Base-by-base conservation (phyloP, 37 sponge, comb jelly and placozoan genomes). In the Lycopodina hypogea region DNA sequence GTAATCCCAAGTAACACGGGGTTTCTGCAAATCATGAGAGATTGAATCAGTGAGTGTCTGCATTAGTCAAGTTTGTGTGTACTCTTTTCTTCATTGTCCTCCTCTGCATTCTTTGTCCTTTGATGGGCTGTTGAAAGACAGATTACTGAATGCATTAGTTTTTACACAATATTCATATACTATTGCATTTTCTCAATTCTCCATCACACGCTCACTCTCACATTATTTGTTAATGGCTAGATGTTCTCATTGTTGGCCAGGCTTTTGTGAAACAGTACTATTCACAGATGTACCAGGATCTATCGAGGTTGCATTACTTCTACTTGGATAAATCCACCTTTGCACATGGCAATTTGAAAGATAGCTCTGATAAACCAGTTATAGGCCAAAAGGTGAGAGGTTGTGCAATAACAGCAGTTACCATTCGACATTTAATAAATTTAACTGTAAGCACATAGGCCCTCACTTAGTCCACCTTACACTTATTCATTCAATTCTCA, bases 261-360 rank as follows among this genome's bases (percentile, higher is more conserved):
- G 87, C 82, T 18, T 98, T 98, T 88, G 99, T 98, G 59, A 83
- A 87, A 80, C 96, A 94, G 85, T 98, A 98, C 85, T 98, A 98
- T 82, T 85, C 89, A 21, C 90, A 93, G 83, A 81, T 98, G 74
- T 90, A 95, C 84, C 75, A 86, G 30, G 93, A 98, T 71, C 94
- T 96, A 32, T 58, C 73, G 40, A 86, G 91, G 76, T 67, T 98
- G 59, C 96, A 95, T 53, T 86, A 96, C 42, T 98, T 98, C 83
- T 98, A 98, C 76, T 86, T 90, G 7, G 92, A 90, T n/a, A 76
- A 93, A 65, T 95, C 96, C 14, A 81, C 92, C 48, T 93, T 89
- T 77, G 83, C 90, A 3, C 96, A 93, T 60, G 99, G 94, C 3
- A 88, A 90, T 7, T 67, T 89, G 12, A 92, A 93, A 45, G 65